Evolutionary conservation across 2,113 vertebrate species (phyloP), one percentile per base, ranked within the genome.

Genomic region (Cygnus atratus): DNA sequence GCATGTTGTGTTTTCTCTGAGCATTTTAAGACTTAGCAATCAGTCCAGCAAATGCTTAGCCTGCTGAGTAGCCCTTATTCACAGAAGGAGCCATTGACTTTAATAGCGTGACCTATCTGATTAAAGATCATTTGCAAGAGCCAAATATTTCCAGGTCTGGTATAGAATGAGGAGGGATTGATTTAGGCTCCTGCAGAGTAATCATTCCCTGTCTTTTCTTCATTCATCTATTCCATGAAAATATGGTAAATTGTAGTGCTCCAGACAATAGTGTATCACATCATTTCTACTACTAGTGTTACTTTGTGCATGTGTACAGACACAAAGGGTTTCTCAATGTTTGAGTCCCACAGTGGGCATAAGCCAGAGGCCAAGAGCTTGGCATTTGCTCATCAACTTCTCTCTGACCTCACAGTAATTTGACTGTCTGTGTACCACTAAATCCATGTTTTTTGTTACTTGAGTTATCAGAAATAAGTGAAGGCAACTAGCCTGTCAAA

Each of bases 51-150:
- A 96, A n/a, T 75, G 57, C 54, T 88, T 94, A 87, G 29, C 62
- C 90, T 88, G 57, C 83, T 94, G 90, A 82, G 48, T 37, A 68
- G 48, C 62, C 62, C 48, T 90, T 76, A 87, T 20, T 84, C 76
- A 84, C 86, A 84, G 58, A 90, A 87, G 44, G 50, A 95, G 19
- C 9, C 62, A 62, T 82, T 76, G 70, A 92, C 86, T 90, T 84
- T 44, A 63, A 57, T 48, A 68, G 73, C 0, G 0, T 88, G 88
- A 92, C 93, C 94, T 97, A 65, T 94, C 86, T 89, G 62, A 71
- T 91, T 94, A 91, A 92, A 93, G 92, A 92, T 88, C 93, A 73
- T 87, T 94, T 92, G 26, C 54, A 89, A 87, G 35, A 96, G 24
- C 22, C 10, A 7, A 88, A 72, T 70, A 58, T 82, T 92, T 88